phyloP scores from a whole-genome alignment of 2,113 vertebrate genomes.

The Columba livia region DNA sequence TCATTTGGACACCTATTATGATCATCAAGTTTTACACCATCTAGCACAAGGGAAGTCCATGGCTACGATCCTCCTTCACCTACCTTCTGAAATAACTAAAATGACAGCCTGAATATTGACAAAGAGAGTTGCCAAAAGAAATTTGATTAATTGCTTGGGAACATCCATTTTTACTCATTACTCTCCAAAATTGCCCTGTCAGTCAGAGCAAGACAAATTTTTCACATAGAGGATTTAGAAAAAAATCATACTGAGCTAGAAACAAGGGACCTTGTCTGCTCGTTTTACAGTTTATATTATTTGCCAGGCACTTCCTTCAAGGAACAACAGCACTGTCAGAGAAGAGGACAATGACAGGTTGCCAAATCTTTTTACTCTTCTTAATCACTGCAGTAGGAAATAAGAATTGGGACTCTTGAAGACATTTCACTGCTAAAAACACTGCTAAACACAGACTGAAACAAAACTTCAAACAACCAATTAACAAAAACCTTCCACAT shows the following conservation, averaged over 20 bases:
- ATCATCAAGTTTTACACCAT: background rate
- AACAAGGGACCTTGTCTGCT: background rate
- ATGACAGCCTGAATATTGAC: background rate
- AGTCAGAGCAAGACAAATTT: constrained; percentile 12
- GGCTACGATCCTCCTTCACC: background rate
- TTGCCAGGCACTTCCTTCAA: background rate
- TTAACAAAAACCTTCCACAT: background rate
- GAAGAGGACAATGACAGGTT: background rate
- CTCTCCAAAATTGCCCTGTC: constrained; percentile 8
- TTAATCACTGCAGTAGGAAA: background rate
- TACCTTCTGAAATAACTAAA: constrained; percentile 27
- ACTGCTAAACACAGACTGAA: background rate
- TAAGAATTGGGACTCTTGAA: background rate
- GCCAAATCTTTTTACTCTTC: background rate
- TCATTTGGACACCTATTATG: background rate
- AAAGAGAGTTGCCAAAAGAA: background rate
- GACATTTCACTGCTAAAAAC: background rate
- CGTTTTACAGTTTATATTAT: background rate
- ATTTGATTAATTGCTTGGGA: background rate
- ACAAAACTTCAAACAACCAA: background rate
- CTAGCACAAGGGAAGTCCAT: background rate
- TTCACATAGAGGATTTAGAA: background rate
- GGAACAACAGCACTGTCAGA: background rate
- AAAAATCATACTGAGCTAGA: constrained; percentile 14
- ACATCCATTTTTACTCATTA: constrained; percentile 25